phyloP scores from a whole-genome alignment of 2,888 invertebrate genomes.

The Ferdinandea cuprea region DNA sequence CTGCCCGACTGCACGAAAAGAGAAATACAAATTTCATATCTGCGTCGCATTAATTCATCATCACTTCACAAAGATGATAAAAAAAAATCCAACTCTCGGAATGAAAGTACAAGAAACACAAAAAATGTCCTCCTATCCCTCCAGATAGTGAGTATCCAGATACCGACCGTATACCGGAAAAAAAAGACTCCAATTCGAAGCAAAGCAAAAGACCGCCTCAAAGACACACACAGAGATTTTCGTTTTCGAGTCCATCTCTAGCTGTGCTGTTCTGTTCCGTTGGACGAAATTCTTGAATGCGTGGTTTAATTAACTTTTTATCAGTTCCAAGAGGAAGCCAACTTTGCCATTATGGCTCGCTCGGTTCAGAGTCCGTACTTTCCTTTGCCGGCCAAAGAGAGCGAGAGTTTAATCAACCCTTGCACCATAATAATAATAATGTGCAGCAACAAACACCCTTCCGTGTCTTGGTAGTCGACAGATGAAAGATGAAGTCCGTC shows the following conservation, averaged over 20 bases:
- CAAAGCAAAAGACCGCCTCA: conserved; percentile 49
- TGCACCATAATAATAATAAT: conserved; percentile 36
- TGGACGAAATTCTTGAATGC: conserved; percentile 40
- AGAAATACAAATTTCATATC: conserved; percentile 67
- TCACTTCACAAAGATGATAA: conserved; percentile 66
- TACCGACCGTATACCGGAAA: conserved; percentile 28
- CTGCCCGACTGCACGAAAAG: conserved; percentile 52
- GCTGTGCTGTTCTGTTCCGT: not conserved
- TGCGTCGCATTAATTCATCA: conserved; percentile 75
- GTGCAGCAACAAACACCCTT: conserved; percentile 53
- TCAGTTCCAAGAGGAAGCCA: conserved; percentile 72
- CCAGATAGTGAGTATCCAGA: conserved; percentile 30
- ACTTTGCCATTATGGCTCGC: conserved; percentile 48
- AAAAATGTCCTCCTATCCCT: conserved; percentile 50
- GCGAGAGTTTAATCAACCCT: conserved; percentile 60
- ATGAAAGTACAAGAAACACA: conserved; percentile 31
- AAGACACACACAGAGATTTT: conserved; percentile 67
- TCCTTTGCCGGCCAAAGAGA: conserved; percentile 18
- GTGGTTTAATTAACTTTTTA: conserved; percentile 75
- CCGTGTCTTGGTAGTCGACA: conserved; percentile 50
- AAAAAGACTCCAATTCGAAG: conserved; percentile 4
- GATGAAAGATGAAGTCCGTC: conserved; percentile 53
- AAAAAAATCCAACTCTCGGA: conserved; percentile 46
- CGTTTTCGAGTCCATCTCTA: conserved; percentile 64
- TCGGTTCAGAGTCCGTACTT: conserved; percentile 50